Evolutionary conservation across 2,797 vertebrate species (phyloP), one percentile per base, ranked within the genome.

Genomic region (Microtus californicus): DNA sequence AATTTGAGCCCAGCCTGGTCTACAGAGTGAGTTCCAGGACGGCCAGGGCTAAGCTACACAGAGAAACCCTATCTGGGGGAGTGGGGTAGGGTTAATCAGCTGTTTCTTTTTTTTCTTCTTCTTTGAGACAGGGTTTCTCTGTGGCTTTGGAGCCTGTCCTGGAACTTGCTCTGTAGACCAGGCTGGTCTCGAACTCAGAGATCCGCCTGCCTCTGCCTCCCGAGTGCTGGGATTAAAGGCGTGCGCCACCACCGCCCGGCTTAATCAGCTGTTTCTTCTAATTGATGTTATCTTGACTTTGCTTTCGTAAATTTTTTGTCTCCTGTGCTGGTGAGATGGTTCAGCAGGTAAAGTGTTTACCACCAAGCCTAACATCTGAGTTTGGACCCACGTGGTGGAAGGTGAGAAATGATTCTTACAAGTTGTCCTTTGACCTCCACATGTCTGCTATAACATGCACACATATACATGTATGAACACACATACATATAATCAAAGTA

Each of bases 211-310:
- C 43, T 43, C 43, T 43, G 43, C 43, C 43, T 43, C 43, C 5
- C 6, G 5, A 43, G 43, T 43, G 43, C 43, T 43, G 43, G 43
- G 43, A 43, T 43, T 43, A 43, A 43, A 43, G 43, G 43, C 43
- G 5, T 43, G 43, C 43, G 43, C 6, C 43, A 43, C 43, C 43
- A 43, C 6, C 43, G 43, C 43, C 43, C 65, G 78, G 79, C 69
- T 56, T 59, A 12, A 67, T 67, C 65, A 81, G 79, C 69, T 96
- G 0, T 89, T 86, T 81, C 48, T 45, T 14, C 3, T 96, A 63
- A 94, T 76, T 92, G 76, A 82, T 87, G 51, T 79, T 91, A 0
- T 87, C 63, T 5, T 89, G 37, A 90, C 29, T 93, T 92, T 71
- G 37, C 25, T 63, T 8, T 82, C 76, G 59, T 82, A 92, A 91